Base-by-base conservation (phyloP, 2,797 vertebrate genomes). In the Leptoclinus maculatus region DNA sequence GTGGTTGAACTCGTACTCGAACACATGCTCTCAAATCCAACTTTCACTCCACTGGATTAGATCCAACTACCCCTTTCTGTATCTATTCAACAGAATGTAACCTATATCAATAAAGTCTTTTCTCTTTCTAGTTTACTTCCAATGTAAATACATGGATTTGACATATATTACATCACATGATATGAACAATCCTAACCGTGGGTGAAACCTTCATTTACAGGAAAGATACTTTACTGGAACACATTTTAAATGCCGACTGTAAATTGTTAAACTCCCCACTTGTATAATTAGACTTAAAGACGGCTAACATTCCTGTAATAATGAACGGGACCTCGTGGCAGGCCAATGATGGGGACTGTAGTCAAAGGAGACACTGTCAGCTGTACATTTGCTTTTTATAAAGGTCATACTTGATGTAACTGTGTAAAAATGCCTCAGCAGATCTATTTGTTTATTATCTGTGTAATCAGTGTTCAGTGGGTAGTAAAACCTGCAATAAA, bases 381-480 rank as follows among this genome's bases (percentile, higher is more conserved):
- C 73, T 57, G 71, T 68, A 27, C 47, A 58, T 63, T 83, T 84
- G 19, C 12, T 87, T 88, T 88, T 84, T 74, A 83, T 89, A 87
- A 92, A 92, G 91, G 89, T 91, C 82, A 90, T 60, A 63, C 77
- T 88, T 89, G 86, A 92, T 86, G 76, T 66, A 69, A 36, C 60
- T 38, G 80, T 74, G 45, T 90, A 81, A 89, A 91, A 91, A 86
- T 80, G 70, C 77, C 79, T 82, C 1, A 2, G 77, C 79, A 58
- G 75, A 87, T 78, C 79, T 75, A 79, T 91, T 82, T 91, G 85
- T 91, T 92, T 89, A 90, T 90, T 79, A 87, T 87, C 82, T 82
- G 74, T 89, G 66, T 87, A 90, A 92, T 86, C 80, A 70, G 59
- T 51, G 73, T 84, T 80, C 85, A 80, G 87, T 70, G 83, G 66